Evolutionary conservation across 2,797 vertebrate genomes (phyloP).

Genomic region (Pipistrellus pipistrellus): DNA sequence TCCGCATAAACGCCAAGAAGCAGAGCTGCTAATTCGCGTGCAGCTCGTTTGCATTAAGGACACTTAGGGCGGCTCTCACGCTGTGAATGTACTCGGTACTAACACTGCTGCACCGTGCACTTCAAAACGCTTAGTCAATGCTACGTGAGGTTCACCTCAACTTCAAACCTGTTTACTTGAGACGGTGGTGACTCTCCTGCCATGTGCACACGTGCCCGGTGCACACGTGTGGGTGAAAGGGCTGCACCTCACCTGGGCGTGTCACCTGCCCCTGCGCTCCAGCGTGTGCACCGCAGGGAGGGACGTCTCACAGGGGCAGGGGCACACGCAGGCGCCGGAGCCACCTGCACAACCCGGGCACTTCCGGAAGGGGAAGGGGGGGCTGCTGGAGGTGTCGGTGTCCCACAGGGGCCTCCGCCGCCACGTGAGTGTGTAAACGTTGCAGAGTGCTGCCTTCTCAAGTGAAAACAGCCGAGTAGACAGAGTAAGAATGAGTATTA

Average conservation of each 20-base stretch:
- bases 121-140: neutral
- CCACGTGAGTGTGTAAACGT: rapidly evolving
- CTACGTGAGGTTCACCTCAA: neutral
- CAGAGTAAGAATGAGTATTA: neutral
- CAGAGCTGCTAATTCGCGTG: neutral
- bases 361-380: too few species aligned
- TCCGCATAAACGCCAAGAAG: neutral
- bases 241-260: rapidly evolving
- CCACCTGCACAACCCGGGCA: rapidly evolving
- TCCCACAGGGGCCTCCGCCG: rapidly evolving
- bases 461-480: neutral
- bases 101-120: neutral
- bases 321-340: rapidly evolving
- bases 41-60: neutral
- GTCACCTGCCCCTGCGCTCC: neutral
- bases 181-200: rapidly evolving
- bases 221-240: neutral
- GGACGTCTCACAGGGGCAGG: rapidly evolving
- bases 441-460: neutral
- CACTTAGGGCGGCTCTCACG: neutral
- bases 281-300: rapidly evolving
- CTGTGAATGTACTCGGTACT: neutral
- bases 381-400: rapidly evolving
- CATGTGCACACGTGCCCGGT: neutral
- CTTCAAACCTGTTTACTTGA: neutral